phyloP scores from a whole-genome alignment of 2,113 vertebrate species.

The Phalacrocorax aristotelis region DNA sequence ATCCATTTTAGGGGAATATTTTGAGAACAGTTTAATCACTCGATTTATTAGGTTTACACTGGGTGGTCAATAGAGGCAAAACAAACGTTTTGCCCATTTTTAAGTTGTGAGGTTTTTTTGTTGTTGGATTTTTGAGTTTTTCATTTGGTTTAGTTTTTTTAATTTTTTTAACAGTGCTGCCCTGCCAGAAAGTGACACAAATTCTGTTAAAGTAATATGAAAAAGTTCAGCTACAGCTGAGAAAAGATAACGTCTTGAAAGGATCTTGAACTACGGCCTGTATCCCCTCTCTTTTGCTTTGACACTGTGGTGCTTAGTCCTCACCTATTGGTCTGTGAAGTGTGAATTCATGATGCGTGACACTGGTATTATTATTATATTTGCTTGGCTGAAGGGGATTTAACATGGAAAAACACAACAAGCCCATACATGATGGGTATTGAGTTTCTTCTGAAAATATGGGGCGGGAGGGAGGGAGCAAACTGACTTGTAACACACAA shows the following conservation, averaged over 20 bases:
- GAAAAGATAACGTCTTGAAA: background rate
- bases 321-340: background rate
- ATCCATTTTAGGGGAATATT: background rate
- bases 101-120: background rate
- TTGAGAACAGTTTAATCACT: background rate
- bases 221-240: background rate
- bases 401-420: background rate
- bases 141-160: too few species aligned
- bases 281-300: background rate
- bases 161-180: background rate
- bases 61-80: background rate
- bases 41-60: background rate
- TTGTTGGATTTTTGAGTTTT: background rate
- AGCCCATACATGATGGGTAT: background rate
- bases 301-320: background rate
- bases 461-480: background rate
- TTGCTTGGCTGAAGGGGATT: background rate
- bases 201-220: background rate
- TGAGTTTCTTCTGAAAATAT: background rate
- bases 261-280: background rate
- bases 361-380: background rate
- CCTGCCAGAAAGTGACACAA: background rate
- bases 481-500: background rate
- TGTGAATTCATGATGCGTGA: constrained; percentile 4
- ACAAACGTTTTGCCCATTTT: background rate